Base-by-base conservation (phyloP, 2,113 vertebrate species). In the Microcebus lehilahytsara region DNA sequence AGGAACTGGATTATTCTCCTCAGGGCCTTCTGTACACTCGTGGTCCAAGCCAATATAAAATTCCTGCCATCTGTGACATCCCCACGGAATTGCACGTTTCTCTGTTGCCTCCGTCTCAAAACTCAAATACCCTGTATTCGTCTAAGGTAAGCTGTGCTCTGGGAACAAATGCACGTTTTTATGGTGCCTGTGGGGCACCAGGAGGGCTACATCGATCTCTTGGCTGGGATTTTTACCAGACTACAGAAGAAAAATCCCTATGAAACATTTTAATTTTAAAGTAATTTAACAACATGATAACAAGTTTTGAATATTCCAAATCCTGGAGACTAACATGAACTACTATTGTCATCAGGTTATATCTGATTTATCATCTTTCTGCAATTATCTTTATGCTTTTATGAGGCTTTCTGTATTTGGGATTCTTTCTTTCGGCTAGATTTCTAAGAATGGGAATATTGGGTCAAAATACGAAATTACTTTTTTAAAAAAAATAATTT, bases 1-100 rank as follows among this genome's bases (percentile, higher is more conserved):
- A 99, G 98, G 99, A 99, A 97, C 95, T 99, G 91, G 98, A 98
- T 93, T 99, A 99, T 89, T 99, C 99, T 56, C 99, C 99, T 8
- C 97, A 98, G 23, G 99, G 99, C 37, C 69, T 98, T 32, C 98
- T 99, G 67, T 98, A 99, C 97, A 99, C 99, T 11, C 98, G 98
- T 2, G 99, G 99, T 3, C 99, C 99, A 0, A 98, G 98, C 69
- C 99, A 99, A 51, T 99, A 99, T 75, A 99, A 99, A 97, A 99
- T 99, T 75, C 99, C 99, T 0, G 98, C 99, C 0, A 89, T 99
- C 67, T 99, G 99, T 80, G 99, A 99, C 58, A 66, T 99, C 89
- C 99, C 99, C 20, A 98, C 98, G 13, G 97, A 98, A 37, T 96
- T 99, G 87, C 97, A 98, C 42, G 81, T 99, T 69, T 99, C 98